Conservation (phyloP, 2,888 invertebrate species). For the Exocentrus adspersus region DNA sequence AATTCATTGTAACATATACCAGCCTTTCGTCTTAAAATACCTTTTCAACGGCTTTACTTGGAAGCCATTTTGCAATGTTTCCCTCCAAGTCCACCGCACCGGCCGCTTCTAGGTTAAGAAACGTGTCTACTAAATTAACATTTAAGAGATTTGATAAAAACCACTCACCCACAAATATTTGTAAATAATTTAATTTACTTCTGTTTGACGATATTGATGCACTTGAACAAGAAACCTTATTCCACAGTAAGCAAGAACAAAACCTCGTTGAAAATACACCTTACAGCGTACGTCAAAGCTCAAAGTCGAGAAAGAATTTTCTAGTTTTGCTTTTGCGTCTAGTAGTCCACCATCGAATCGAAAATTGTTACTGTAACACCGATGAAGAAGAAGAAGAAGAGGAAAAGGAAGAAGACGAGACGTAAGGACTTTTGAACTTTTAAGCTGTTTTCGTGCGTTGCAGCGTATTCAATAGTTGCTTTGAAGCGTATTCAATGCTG, state of each 20-base stretch:
- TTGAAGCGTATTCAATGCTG: too few species aligned
- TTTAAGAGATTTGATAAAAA: constrained; percentile 26
- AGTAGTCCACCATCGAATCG: too few species aligned
- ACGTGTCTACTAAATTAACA: constrained; percentile 54
- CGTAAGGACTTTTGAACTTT: too few species aligned
- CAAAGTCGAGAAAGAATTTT: constrained; percentile 39
- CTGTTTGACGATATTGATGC: constrained; percentile 30
- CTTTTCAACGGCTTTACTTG: constrained; percentile 50
- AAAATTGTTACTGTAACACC: too few species aligned
- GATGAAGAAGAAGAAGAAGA: too few species aligned
- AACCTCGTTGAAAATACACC: constrained; percentile 25
- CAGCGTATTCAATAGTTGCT: too few species aligned
- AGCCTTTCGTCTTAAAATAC: constrained; percentile 55
- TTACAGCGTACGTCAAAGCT: constrained; percentile 30
- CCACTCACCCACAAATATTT: constrained; percentile 35
- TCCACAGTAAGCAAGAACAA: constrained; percentile 30
- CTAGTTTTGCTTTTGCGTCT: too few species aligned
- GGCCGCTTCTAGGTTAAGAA: constrained; percentile 59
- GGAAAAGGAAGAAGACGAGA: too few species aligned
- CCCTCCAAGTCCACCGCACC: constrained; percentile 59
- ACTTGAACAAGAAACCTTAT: constrained; percentile 23
- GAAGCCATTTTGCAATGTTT: constrained; percentile 61
- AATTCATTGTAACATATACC: too few species aligned
- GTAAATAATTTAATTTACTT: constrained; percentile 47
- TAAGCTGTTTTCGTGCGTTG: too few species aligned